Percentiles rank a stretch among this genome's conserved stretches.
Conservation (phyloP, 2,797 vertebrate genomes). For the Urocyon cinereoargenteus region DNA sequence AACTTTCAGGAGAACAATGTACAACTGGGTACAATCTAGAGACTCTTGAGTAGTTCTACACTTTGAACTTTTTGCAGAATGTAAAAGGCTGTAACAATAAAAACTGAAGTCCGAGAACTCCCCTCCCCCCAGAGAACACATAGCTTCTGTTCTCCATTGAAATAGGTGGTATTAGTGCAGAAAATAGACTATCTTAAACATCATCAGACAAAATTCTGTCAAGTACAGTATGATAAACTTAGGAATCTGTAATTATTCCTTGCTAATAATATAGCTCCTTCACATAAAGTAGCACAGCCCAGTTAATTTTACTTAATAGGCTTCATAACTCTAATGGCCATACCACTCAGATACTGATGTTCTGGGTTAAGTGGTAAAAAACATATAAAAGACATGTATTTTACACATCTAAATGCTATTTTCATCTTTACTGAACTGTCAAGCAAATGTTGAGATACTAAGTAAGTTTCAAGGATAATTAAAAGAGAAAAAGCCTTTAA, state of each 20-base stretch:
- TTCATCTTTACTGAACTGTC: slow-evolving; percentile 62
- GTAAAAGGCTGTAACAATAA: neutral
- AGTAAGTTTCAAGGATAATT: slow-evolving; percentile 79
- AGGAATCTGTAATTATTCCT: neutral
- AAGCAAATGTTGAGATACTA: slow-evolving; percentile 75
- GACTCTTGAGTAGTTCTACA: neutral
- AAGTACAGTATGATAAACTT: neutral
- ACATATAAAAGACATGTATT: neutral
- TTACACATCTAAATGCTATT: slow-evolving; percentile 15
- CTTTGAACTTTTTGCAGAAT: neutral
- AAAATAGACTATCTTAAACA: neutral
- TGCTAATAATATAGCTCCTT: neutral
- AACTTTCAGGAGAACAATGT: neutral
- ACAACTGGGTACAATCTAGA: neutral
- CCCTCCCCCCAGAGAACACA: neutral
- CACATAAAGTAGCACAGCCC: neutral
- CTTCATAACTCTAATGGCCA: neutral
- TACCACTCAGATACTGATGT: neutral
- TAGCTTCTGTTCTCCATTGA: neutral
- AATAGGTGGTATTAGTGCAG: neutral
- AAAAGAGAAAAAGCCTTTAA: slow-evolving; percentile 77
- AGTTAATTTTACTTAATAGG: neutral
- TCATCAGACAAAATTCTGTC: neutral
- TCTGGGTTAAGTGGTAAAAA: slow-evolving; percentile 44
- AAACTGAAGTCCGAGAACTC: neutral